Percentiles rank a stretch among this genome's conserved stretches.
Conservation (phyloP, 2,113 vertebrate species). For the Ictidomys tridecemlineatus region DNA sequence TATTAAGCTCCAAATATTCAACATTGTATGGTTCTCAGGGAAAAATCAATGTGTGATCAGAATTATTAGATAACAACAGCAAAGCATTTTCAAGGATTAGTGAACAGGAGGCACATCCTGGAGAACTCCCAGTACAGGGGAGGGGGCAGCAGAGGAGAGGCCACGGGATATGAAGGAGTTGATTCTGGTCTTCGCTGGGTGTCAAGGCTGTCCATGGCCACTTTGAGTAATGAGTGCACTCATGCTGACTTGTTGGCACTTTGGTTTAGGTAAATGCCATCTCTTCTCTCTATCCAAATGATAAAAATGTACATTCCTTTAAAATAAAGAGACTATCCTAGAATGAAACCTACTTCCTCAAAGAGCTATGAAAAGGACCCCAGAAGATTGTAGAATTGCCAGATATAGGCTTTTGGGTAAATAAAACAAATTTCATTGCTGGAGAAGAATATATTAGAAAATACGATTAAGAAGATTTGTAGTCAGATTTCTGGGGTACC, state of each 20-base stretch:
- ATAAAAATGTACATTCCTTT: neutral
- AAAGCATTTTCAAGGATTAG: neutral
- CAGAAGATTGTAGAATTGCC: neutral
- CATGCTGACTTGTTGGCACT: neutral
- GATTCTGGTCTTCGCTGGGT: neutral
- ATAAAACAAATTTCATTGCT: neutral
- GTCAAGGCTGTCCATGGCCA: too few species aligned
- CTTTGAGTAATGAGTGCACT: neutral
- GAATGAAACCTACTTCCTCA: neutral
- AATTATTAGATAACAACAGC: neutral
- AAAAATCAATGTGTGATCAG: neutral
- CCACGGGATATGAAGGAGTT: too few species aligned
- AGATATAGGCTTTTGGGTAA: neutral
- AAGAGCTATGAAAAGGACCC: neutral
- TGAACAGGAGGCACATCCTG: neutral
- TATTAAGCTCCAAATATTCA: neutral
- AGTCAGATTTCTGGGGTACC: neutral
- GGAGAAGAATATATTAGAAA: neutral
- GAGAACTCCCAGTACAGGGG: accelerated
- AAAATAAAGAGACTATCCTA: neutral
- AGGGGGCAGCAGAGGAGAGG: accelerated
- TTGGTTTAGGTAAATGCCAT: neutral
- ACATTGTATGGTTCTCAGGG: neutral
- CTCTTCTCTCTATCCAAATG: neutral
- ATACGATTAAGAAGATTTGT: neutral